A percentile compares a stretch with the other conserved stretches of the same genome.
Conservation (phyloP, 2,797 vertebrate genomes). For the Parauchenoglanis punctatus region DNA sequence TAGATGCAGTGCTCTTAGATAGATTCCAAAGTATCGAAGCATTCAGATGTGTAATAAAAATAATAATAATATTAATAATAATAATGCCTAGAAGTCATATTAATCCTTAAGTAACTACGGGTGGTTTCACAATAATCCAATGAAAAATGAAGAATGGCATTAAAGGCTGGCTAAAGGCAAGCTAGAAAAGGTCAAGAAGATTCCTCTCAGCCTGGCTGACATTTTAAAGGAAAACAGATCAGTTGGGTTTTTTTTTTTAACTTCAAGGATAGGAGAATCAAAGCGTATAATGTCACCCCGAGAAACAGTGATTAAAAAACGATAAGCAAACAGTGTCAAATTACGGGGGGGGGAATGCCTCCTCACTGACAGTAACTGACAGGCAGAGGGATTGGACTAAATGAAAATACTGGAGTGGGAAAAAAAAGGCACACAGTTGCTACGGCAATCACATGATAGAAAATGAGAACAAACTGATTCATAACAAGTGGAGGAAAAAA, state of each 20-base stretch:
- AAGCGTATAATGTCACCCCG: neutral
- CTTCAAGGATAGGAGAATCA: neutral
- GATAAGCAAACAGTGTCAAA: constrained; percentile 50
- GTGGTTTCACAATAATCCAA: neutral
- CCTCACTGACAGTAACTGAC: constrained; percentile 54
- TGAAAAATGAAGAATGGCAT: neutral
- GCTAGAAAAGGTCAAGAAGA: constrained; percentile 3
- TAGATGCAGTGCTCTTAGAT: neutral
- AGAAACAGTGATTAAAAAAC: neutral
- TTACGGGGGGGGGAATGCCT: constrained; percentile 39
- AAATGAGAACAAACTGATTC: neutral
- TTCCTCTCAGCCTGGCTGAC: neutral
- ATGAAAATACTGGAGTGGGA: constrained; percentile 34
- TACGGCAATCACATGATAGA: neutral
- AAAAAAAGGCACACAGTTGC: neutral
- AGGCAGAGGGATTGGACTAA: constrained; percentile 42
- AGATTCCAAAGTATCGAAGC: neutral
- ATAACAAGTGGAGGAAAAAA: neutral
- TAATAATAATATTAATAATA: neutral
- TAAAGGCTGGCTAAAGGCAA: neutral
- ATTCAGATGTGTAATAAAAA: neutral
- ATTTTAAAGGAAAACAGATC: neutral
- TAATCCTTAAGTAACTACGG: neutral
- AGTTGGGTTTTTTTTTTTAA: neutral
- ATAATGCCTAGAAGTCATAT: neutral